Base-by-base conservation (phyloP, 2,888 invertebrate genomes). In the Tanypteryx hageni region DNA sequence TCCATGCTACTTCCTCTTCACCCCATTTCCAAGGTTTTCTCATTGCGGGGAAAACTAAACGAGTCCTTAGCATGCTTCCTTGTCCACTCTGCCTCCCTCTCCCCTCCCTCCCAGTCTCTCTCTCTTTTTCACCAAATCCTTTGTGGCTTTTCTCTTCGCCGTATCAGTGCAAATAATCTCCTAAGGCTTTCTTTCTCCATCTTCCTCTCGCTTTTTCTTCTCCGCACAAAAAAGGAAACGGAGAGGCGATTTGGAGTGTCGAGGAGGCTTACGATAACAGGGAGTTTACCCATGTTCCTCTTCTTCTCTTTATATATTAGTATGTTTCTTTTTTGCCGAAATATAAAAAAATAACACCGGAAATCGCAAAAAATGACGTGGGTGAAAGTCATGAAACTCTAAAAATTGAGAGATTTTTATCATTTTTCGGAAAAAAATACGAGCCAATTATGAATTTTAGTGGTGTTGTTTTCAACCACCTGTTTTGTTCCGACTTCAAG, bases 31-130 rank as follows among this genome's bases (percentile, higher is more conserved):
- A 16, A n/a, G 56, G 64, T 64, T 44, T 44, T 18, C 89, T 83
- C 83, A 18, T 44, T 83, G 83, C 83, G 83, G 57, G 16, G 83
- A 83, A 83, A 83, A 83, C 64, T 89, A 89, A 89, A 64, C 27
- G 89, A 64, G 31, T 89, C 61, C 89, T 22, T n/a, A 44, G 61
- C 31, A 56, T 44, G 64, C 89, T n/a, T 16, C 61, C 61, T 13
- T 31, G 27, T 64, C 64, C 16, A 61, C n/a, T 89, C 61, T 44
- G 14, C 44, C 31, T 89, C 61, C 59, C 13, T 44, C 31, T 86
- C 18, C 59, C 31, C 44, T 89, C 18, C 64, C 89, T 64, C 31
- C 86, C 31, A 61, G 18, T 18, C 61, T 89, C 89, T 44, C 61
- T 27, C 18, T 82, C 56, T 83, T 44, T 44, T 44, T 5, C 44